Percentiles rank a stretch among this genome's conserved stretches.
Conservation (phyloP, 1,140 invertebrate genomes). For the Harpegnathos saltator region DNA sequence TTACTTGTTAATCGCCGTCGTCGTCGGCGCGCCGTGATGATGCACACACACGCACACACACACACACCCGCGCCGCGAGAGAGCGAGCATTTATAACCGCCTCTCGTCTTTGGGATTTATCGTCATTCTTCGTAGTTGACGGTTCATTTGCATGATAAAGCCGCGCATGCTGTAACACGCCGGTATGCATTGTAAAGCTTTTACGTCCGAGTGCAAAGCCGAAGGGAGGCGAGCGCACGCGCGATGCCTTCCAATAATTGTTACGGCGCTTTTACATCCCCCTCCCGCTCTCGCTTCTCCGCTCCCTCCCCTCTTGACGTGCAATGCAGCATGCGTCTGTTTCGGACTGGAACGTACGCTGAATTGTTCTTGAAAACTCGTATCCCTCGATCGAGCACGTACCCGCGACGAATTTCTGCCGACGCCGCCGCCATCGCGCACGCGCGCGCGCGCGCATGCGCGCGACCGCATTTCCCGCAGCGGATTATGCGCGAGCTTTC, state of each 20-base stretch:
- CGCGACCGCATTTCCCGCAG: neutral
- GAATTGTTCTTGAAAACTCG: conserved; percentile 59
- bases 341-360: conserved; percentile 49
- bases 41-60: too few species aligned
- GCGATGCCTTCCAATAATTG: conserved; percentile 60
- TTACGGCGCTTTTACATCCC: conserved; percentile 57
- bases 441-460: too few species aligned
- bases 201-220: conserved; percentile 40
- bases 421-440: neutral
- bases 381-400: conserved; percentile 29
- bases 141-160: conserved; percentile 69
- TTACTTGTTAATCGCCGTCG: conserved; percentile 43
- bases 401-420: conserved; percentile 24
- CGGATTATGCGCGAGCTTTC: conserved; percentile 41
- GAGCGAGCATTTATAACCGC: conserved; percentile 30
- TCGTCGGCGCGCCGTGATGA: neutral
- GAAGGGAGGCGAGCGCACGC: conserved; percentile 30
- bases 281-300: neutral
- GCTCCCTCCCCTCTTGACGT: conserved; percentile 12
- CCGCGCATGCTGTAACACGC: conserved; percentile 44
- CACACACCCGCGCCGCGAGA: neutral
- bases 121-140: conserved; percentile 63
- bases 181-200: conserved; percentile 37
- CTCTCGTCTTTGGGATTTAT: conserved; percentile 64
- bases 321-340: conserved; percentile 41